Conservation (phyloP, 2,113 vertebrate species). For the Daubentonia madagascariensis region DNA sequence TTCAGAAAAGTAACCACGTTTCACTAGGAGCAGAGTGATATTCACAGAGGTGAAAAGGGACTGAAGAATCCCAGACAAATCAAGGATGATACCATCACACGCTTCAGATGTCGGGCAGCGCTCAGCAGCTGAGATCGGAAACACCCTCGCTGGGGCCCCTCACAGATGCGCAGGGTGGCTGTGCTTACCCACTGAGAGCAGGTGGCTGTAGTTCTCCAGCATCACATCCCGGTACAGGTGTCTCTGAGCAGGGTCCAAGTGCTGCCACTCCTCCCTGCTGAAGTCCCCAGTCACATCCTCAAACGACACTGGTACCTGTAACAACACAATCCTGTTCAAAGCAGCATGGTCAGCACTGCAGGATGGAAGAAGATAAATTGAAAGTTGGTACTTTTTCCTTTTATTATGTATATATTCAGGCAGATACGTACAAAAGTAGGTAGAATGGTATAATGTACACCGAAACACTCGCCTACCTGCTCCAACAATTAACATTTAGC, state of each 20-base stretch:
- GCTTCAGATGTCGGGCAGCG: background rate
- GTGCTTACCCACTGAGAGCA: background rate
- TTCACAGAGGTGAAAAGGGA: background rate
- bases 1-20: background rate
- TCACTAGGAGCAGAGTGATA: background rate
- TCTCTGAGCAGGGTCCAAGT: background rate
- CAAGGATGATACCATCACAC: too few species aligned
- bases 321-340: background rate
- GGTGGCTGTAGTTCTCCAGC: constrained; percentile 1
- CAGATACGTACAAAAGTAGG: background rate
- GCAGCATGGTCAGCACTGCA: background rate
- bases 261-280: too few species aligned
- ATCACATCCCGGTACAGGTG: background rate
- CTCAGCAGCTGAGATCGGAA: background rate
- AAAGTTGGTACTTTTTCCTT: background rate
- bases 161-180: background rate
- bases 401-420: background rate
- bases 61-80: background rate
- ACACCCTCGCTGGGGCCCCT: background rate
- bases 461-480: background rate
- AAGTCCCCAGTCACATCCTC: too few species aligned
- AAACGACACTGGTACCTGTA: background rate
- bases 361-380: background rate
- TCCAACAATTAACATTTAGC: background rate
- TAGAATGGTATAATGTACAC: background rate